Conservation (phyloP, 2,113 vertebrate genomes). For the Apus apus region DNA sequence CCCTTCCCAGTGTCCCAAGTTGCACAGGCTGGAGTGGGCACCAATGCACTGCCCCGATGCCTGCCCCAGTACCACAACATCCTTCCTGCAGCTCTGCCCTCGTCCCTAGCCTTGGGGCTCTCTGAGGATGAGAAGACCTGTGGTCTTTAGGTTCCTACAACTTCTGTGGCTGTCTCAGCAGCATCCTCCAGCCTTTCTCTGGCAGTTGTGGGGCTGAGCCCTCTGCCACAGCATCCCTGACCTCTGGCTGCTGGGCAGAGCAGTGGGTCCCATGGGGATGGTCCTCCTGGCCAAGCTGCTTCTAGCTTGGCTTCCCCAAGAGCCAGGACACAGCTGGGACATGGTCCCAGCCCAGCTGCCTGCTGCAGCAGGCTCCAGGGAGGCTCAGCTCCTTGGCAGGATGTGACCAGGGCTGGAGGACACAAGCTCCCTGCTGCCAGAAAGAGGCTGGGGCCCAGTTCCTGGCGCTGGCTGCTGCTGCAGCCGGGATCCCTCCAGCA, state of each 20-base stretch:
- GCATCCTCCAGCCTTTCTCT: neutral
- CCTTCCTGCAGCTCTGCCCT: neutral
- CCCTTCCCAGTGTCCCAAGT: neutral
- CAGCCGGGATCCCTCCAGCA: neutral
- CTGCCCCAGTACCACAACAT: fast-evolving
- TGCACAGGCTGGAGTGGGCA: neutral
- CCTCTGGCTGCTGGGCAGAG: neutral
- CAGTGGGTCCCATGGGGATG: neutral
- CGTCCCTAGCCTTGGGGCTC: fast-evolving
- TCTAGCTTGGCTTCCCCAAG: neutral
- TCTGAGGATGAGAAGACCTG: fast-evolving
- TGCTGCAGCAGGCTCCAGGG: neutral
- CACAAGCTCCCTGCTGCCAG: neutral
- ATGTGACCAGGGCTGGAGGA: neutral
- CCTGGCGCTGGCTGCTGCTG: neutral
- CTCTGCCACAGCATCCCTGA: neutral
- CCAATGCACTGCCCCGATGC: fast-evolving
- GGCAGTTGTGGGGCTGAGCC: neutral
- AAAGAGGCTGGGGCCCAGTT: neutral
- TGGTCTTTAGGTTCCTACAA: neutral
- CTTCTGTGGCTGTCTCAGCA: fast-evolving
- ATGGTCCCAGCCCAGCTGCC: neutral
- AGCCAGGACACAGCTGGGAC: fast-evolving
- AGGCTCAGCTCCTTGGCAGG: neutral
- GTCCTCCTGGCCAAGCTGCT: fast-evolving